A percentile compares a stretch with the other conserved stretches of the same genome.
These are phyloP conservation scores for Nezara viridula DNA, from an alignment of 2,888 invertebrate species.

Conservation along the genomic window DNA sequence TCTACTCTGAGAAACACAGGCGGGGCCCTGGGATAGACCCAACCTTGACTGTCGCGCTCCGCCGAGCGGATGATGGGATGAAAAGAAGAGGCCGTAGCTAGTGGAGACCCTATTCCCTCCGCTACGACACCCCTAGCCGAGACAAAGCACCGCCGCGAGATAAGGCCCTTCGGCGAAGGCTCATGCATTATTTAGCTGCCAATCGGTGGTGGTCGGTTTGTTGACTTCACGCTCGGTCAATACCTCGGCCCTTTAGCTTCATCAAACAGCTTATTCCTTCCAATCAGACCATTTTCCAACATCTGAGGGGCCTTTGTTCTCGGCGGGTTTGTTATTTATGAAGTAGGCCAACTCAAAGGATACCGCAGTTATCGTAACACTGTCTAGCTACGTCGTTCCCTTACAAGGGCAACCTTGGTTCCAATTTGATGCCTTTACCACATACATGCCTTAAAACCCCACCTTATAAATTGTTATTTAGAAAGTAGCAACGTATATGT, in stretches of 20 bases:
- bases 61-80: not conserved
- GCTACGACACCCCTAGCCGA: not conserved
- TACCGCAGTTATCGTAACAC: not conserved
- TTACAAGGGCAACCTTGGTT: not conserved
- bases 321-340: not conserved
- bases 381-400: not conserved
- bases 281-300: conserved; percentile 33
- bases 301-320: conserved; percentile 46
- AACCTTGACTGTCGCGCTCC: conserved; percentile 10
- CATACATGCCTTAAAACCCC: no score
- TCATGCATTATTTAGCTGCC: conserved; percentile 14
- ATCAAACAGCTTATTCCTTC: conserved; percentile 54
- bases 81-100: not conserved
- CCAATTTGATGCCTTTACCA: not conserved
- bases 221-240: conserved; percentile 59
- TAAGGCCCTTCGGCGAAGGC: not conserved
- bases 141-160: not conserved
- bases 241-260: conserved; percentile 58
- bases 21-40: not conserved
- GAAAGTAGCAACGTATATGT: no score
- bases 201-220: conserved; percentile 21
- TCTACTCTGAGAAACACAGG: not conserved
- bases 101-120: not conserved
- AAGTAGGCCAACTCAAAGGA: not conserved
- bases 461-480: no score